A percentile compares a stretch with the other conserved stretches of the same genome.
These are phyloP conservation scores for western clawed frog (Xenopus tropicalis) DNA, from an alignment of 2,113 vertebrate genomes.

Conservation along the genomic window DNA sequence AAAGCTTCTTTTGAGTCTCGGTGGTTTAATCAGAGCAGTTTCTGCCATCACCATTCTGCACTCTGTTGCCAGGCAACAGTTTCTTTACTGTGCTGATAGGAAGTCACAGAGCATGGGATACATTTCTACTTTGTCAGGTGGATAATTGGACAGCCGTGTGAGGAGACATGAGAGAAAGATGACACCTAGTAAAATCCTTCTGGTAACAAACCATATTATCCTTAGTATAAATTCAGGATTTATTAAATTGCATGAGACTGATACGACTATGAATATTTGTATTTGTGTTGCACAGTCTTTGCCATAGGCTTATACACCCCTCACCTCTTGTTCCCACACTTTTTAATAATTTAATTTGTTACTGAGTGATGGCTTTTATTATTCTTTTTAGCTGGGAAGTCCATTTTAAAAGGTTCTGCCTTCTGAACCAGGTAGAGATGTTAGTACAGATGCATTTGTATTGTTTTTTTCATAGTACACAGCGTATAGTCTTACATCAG, in stretches of 20 bases:
- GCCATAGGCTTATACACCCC: constrained; percentile 18
- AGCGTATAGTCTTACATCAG: background rate
- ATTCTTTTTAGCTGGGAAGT: background rate
- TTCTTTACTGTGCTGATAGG: constrained; percentile 28
- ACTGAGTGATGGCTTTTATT: constrained; percentile 1
- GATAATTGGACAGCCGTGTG: constrained; percentile 54
- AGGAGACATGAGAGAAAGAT: constrained; percentile 42
- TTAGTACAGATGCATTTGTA: too few species aligned
- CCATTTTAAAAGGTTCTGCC: constrained; percentile 2
- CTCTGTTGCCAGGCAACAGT: constrained; percentile 34
- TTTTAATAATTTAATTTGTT: constrained; percentile 7
- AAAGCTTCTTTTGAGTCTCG: constrained; percentile 7
- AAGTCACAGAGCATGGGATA: constrained; percentile 31
- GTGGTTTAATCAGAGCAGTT: constrained; percentile 29
- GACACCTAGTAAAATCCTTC: constrained; percentile 45
- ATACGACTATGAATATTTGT: constrained; percentile 33
- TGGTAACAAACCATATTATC: constrained; percentile 37
- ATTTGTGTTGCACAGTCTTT: constrained; percentile 17
- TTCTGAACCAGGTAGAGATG: too few species aligned
- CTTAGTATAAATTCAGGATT: constrained; percentile 35
- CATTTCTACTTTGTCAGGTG: constrained; percentile 52
- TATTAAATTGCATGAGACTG: constrained; percentile 21
- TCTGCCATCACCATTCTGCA: constrained; percentile 12
- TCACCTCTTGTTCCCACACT: background rate
- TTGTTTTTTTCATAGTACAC: too few species aligned